Conservation (phyloP, 2,888 invertebrate species). For the Poecilus cupreus region DNA sequence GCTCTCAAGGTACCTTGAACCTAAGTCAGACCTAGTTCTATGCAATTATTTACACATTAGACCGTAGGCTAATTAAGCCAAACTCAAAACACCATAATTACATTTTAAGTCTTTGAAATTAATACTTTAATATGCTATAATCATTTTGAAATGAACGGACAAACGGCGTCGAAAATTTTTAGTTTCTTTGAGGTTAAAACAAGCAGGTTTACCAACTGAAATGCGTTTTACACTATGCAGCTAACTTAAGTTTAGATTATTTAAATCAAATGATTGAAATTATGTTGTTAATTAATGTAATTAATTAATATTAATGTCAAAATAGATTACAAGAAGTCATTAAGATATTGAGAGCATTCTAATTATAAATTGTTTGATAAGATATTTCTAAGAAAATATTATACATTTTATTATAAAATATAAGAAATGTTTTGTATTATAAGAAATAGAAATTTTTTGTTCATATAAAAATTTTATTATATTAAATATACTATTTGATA, state of each 20-base stretch:
- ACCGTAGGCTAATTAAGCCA: slow-evolving; percentile 71
- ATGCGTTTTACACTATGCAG: too few relatives aligned
- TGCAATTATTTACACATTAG: slow-evolving; percentile 74
- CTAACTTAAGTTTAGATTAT: too few relatives aligned
- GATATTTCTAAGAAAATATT: background rate
- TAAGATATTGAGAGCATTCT: background rate
- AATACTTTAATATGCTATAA: slow-evolving; percentile 71
- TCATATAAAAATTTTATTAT: too few relatives aligned
- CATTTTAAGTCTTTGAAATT: slow-evolving; percentile 70
- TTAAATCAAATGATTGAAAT: too few relatives aligned
- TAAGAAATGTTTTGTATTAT: too few relatives aligned
- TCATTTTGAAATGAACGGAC: slow-evolving; percentile 64
- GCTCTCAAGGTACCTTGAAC: slow-evolving; percentile 51
- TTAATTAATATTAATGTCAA: slow-evolving; percentile 7
- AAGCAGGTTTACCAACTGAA: too few relatives aligned
- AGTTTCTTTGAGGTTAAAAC: too few relatives aligned
- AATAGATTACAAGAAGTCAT: background rate
- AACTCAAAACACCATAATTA: slow-evolving; percentile 70
- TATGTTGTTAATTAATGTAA: background rate
- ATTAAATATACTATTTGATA: too few relatives aligned
- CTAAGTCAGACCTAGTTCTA: background rate
- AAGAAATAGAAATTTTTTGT: too few relatives aligned
- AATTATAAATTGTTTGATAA: background rate
- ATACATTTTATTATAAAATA: background rate
- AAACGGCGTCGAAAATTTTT: too few relatives aligned